Percentiles rank a stretch among this genome's conserved stretches.
Conservation (phyloP, 2,797 vertebrate species). For the Clarias pachynema region DNA sequence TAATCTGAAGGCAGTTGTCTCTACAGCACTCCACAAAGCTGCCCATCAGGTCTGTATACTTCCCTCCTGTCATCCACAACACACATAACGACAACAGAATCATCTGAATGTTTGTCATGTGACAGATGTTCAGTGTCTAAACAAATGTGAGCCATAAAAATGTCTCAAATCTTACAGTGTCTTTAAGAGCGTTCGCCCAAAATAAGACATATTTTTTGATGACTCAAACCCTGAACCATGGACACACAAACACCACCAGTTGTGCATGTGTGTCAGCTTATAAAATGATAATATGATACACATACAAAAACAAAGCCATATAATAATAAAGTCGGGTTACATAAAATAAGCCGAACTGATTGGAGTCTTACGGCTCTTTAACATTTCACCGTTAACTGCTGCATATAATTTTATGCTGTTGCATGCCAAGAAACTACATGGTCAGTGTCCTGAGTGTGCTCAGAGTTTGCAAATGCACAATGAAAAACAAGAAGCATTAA, state of each 20-base stretch:
- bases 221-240: conserved; percentile 15
- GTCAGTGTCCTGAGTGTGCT: background rate
- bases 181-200: background rate
- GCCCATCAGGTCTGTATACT: background rate
- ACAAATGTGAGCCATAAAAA: background rate
- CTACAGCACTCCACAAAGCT: background rate
- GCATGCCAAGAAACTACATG: background rate
- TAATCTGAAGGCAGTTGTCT: conserved; percentile 11
- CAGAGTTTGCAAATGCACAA: background rate
- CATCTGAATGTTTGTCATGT: conserved; percentile 2
- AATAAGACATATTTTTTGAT: background rate
- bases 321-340: conserved; percentile 11
- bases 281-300: background rate
- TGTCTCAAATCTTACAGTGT: background rate
- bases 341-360: background rate
- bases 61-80: conserved; percentile 7
- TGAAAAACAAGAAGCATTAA: background rate
- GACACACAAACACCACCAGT: background rate
- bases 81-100: background rate
- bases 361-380: background rate
- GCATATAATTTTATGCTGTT: background rate
- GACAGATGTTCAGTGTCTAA: background rate
- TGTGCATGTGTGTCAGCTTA: background rate
- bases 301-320: background rate
- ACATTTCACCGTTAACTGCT: background rate